Evolutionary conservation across 1,140 invertebrate genomes (phyloP).

Genomic region (Pseudomyrmex dendroicus): DNA sequence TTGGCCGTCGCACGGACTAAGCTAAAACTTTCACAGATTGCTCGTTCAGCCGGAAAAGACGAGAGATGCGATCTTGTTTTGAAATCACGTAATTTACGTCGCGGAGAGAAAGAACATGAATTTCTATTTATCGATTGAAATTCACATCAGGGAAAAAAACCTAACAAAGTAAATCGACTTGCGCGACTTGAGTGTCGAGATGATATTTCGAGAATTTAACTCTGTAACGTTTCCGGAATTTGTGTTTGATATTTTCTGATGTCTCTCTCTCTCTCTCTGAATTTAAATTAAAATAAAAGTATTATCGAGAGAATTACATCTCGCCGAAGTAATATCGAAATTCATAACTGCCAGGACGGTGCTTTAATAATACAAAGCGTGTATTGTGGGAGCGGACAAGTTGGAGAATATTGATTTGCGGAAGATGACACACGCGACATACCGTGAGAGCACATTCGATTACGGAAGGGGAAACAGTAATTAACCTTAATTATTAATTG

Average conservation of each 20-base stretch:
- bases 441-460: constrained; percentile 61
- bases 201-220: no score
- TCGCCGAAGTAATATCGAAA: no score
- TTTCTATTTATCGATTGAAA: constrained; percentile 41
- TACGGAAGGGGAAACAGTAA: constrained; percentile 68
- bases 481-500: constrained; percentile 72
- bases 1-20: background rate
- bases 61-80: constrained; percentile 28
- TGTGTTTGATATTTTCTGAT: no score
- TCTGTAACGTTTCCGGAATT: no score
- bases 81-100: constrained; percentile 32
- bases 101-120: constrained; percentile 16
- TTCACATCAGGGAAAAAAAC: background rate
- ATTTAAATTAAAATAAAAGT: no score
- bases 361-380: background rate
- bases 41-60: constrained; percentile 53
- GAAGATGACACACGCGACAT: constrained; percentile 46
- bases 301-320: no score
- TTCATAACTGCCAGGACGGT: background rate
- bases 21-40: constrained; percentile 61
- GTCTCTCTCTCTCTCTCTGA: no score
- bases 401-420: constrained; percentile 77
- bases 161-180: no score
- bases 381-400: constrained; percentile 25
- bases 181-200: background rate